These are phyloP conservation scores for Odontamblyopus lacepedii DNA, from an alignment of 2,797 vertebrate genomes.

Conservation along the genomic window DNA sequence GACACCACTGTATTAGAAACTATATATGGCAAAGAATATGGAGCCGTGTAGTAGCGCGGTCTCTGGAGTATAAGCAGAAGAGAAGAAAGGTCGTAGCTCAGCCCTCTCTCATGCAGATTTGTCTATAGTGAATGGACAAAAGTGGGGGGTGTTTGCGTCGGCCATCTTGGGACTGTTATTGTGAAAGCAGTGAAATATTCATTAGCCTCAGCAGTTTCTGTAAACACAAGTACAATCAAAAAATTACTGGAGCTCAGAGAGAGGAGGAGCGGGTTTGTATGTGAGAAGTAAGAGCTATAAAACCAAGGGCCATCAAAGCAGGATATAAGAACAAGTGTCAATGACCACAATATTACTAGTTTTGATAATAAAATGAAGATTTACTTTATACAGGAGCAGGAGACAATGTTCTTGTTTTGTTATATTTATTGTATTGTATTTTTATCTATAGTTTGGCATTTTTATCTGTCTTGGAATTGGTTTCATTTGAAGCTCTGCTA, in stretches of 20 bases:
- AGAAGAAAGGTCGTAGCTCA: slow-evolving; percentile 69
- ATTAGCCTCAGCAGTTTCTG: slow-evolving; percentile 53
- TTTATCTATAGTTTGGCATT: too few relatives aligned
- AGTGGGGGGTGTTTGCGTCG: slow-evolving; percentile 40
- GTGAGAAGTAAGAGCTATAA: background rate
- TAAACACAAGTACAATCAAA: slow-evolving; percentile 59
- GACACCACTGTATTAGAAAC: slow-evolving; percentile 50
- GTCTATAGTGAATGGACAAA: slow-evolving; percentile 37
- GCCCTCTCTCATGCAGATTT: slow-evolving; percentile 47
- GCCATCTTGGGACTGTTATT: slow-evolving; percentile 61
- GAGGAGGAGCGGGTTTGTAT: background rate
- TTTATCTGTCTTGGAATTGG: too few relatives aligned
- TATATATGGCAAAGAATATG: slow-evolving; percentile 38
- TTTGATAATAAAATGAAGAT: background rate
- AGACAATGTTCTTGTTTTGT: too few relatives aligned
- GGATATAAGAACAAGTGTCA: background rate
- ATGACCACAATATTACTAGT: background rate
- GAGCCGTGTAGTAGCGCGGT: slow-evolving; percentile 35
- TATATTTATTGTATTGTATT: too few relatives aligned
- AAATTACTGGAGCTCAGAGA: slow-evolving; percentile 38
- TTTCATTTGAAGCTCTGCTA: too few relatives aligned
- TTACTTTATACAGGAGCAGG: too few relatives aligned
- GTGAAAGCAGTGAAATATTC: slow-evolving; percentile 68
- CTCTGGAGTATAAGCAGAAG: slow-evolving; percentile 53
- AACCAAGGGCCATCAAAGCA: background rate